phyloP scores from a whole-genome alignment of 2,797 vertebrate species.

The Hybognathus amarus region DNA sequence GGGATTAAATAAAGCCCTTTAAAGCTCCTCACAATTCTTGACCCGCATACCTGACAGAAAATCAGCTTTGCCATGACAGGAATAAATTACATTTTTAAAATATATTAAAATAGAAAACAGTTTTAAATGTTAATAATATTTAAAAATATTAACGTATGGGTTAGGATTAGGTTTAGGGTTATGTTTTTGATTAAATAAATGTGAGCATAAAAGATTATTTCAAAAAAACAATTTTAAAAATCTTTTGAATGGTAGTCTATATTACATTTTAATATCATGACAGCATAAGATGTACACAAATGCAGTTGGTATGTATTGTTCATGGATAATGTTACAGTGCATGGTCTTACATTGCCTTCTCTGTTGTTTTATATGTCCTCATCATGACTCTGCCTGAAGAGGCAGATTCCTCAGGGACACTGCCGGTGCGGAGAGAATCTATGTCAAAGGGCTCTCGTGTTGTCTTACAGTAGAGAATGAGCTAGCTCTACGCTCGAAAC shows the following conservation, averaged over 20 bases:
- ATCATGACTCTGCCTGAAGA: slow-evolving; percentile 1
- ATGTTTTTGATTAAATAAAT: not conserved
- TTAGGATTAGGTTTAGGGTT: too few species aligned
- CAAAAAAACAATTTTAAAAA: not conserved
- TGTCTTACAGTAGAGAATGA: not conserved
- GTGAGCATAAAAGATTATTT: not conserved
- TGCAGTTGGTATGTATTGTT: not conserved
- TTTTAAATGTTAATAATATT: not conserved
- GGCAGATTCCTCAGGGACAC: slow-evolving; percentile 2
- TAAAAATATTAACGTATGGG: not conserved
- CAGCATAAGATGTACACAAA: not conserved
- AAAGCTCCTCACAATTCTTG: too few species aligned
- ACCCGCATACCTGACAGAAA: not conserved
- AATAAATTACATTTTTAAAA: not conserved
- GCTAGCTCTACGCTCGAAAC: slow-evolving; percentile 6
- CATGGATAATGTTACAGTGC: not conserved
- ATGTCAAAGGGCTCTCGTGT: slow-evolving; percentile 41
- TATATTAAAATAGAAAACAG: too few species aligned
- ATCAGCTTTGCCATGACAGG: not conserved
- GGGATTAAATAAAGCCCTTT: too few species aligned
- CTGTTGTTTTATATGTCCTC: not conserved
- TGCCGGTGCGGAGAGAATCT: not conserved
- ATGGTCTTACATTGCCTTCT: not conserved
- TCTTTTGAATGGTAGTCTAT: not conserved
- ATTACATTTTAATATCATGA: too few species aligned